A percentile compares a stretch with the other conserved stretches of the same genome.
These are phyloP conservation scores for Mythimna albipuncta DNA, from an alignment of 2,888 invertebrate genomes.

Conservation along the genomic window DNA sequence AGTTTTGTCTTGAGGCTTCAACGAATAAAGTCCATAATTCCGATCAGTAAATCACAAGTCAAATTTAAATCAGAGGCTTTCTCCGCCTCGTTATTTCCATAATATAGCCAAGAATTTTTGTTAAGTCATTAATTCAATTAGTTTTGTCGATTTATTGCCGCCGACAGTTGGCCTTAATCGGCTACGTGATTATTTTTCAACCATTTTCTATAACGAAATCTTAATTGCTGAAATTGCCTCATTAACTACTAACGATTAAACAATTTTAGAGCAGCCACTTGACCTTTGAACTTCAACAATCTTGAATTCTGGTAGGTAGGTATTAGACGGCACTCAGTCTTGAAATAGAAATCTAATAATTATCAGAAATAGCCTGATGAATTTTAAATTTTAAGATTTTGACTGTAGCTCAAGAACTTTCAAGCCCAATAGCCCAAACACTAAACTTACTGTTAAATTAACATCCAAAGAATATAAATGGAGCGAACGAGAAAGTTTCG, in stretches of 20 bases:
- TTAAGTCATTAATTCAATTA: constrained; percentile 59
- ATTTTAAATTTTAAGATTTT: constrained; percentile 16
- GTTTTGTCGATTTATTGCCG: constrained; percentile 57
- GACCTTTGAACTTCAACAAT: constrained; percentile 46
- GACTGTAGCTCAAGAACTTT: neutral
- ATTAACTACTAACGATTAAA: constrained; percentile 59
- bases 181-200: constrained; percentile 62
- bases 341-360: constrained; percentile 33
- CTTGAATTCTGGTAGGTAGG: constrained; percentile 20
- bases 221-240: constrained; percentile 59
- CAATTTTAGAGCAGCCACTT: constrained; percentile 49
- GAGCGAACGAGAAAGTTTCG: neutral
- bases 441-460: neutral
- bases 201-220: constrained; percentile 56
- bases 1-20: constrained; percentile 3
- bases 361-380: constrained; percentile 16
- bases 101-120: constrained; percentile 39
- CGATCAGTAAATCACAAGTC: constrained; percentile 15
- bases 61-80: constrained; percentile 15
- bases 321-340: constrained; percentile 19
- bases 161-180: constrained; percentile 60
- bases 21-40: neutral
- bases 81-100: constrained; percentile 24
- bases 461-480: constrained; percentile 1
- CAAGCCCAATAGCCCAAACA: neutral